Percentiles rank a stretch among this genome's conserved stretches.
phyloP scores from a whole-genome alignment of 2,113 vertebrate genomes.

The Verasper variegatus region DNA sequence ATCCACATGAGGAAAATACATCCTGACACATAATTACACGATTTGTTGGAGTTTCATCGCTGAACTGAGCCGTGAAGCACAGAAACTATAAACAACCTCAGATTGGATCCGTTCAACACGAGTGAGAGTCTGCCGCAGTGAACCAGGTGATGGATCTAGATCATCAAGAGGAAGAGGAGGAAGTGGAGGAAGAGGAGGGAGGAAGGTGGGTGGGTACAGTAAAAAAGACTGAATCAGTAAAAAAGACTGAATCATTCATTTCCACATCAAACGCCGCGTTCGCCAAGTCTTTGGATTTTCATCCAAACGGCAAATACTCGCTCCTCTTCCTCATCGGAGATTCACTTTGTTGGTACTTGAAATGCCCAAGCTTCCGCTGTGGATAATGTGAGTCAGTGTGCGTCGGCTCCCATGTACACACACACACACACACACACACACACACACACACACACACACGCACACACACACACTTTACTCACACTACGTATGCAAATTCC shows the following conservation, averaged over 20 bases:
- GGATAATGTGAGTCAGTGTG: conserved; percentile 10
- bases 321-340: conserved; percentile 36
- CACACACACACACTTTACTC: conserved; percentile 1
- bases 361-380: not conserved
- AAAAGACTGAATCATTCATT: conserved; percentile 37
- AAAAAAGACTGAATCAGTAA: conserved; percentile 19
- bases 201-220: not conserved
- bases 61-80: not conserved
- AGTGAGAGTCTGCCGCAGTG: not conserved
- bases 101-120: not conserved
- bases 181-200: conserved; percentile 3
- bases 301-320: conserved; percentile 39
- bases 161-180: not conserved
- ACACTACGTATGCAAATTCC: not conserved
- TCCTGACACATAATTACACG: no score
- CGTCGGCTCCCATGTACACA: not conserved
- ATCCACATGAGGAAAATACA: not conserved
- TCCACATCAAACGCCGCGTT: conserved; percentile 42
- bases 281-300: conserved; percentile 34
- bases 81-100: conserved; percentile 7
- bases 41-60: not conserved
- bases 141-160: conserved; percentile 26
- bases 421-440: not conserved
- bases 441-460: not conserved
- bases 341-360: conserved; percentile 48